Percentiles rank a stretch among this genome's conserved stretches.
phyloP scores from a whole-genome alignment of 2,888 invertebrate species.

The Entomobrya proxima region DNA sequence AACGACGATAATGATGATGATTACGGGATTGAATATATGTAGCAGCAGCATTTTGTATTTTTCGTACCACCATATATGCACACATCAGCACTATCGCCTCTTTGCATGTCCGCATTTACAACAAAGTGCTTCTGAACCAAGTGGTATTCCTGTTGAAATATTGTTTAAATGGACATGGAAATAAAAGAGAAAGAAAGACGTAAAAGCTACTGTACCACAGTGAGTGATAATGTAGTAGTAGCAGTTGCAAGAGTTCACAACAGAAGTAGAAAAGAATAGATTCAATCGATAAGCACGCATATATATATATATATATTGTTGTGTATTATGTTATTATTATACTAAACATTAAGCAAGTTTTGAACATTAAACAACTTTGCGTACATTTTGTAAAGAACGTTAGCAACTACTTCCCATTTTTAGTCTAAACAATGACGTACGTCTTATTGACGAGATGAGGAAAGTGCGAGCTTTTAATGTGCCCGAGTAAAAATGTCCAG shows the following conservation, averaged over 20 bases:
- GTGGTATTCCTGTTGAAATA: conserved; percentile 27
- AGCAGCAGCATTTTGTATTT: not conserved
- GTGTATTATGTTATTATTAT: not conserved
- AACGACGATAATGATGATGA: conserved; percentile 24
- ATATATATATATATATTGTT: not conserved
- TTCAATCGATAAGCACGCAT: conserved; percentile 57
- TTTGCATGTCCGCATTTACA: not conserved
- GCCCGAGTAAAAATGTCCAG: too few relatives aligned
- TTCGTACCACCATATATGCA: not conserved
- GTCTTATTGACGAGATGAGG: too few relatives aligned
- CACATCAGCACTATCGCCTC: not conserved
- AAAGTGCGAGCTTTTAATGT: too few relatives aligned
- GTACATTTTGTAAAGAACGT: not conserved
- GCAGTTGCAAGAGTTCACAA: conserved; percentile 60
- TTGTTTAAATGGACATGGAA: conserved; percentile 18
- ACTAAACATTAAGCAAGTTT: conserved; percentile 1
- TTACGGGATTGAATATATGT: not conserved
- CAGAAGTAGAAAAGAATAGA: conserved; percentile 21
- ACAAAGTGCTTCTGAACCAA: not conserved
- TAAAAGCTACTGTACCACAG: not conserved
- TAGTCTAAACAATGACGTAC: conserved; percentile 28
- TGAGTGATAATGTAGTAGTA: not conserved
- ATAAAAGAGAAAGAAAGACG: conserved; percentile 6
- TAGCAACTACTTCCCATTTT: not conserved
- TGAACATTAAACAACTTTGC: conserved; percentile 31